These are phyloP conservation scores for Girardia tigrina DNA, from an alignment of 2,888 invertebrate species.

Conservation along the genomic window DNA sequence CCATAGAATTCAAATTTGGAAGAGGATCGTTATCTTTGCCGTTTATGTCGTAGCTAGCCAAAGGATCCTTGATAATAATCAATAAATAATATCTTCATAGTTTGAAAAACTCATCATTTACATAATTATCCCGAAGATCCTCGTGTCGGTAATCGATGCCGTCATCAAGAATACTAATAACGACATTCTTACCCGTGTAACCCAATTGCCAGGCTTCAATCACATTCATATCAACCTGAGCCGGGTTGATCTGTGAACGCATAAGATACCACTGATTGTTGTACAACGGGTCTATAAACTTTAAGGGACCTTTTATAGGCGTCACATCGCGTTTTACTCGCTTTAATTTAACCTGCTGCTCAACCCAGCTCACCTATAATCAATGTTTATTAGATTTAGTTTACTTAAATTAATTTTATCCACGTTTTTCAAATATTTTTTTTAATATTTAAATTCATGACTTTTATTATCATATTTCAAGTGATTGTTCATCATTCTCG, in stretches of 20 bases:
- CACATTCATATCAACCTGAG: slow-evolving; percentile 75
- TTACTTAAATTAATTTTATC: no score
- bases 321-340: slow-evolving; percentile 14
- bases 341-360: not conserved
- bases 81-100: not conserved
- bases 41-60: slow-evolving; percentile 91
- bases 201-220: slow-evolving; percentile 84
- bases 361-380: slow-evolving; percentile 14
- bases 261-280: slow-evolving; percentile 48
- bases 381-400: no score
- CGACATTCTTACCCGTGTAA: slow-evolving; percentile 78
- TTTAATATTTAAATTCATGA: no score
- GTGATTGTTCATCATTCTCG: no score
- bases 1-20: slow-evolving; percentile 62
- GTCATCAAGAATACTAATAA: slow-evolving; percentile 89
- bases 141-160: slow-evolving; percentile 89
- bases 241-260: slow-evolving; percentile 29
- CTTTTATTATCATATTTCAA: no score
- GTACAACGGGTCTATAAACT: slow-evolving; percentile 43
- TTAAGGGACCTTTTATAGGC: not conserved
- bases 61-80: slow-evolving; percentile 70
- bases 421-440: no score
- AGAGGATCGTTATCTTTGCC: slow-evolving; percentile 91
- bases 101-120: no score
- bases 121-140: slow-evolving; percentile 76